Evolutionary conservation across 2,888 invertebrate species (phyloP).

Genomic region (Apamea sordens): DNA sequence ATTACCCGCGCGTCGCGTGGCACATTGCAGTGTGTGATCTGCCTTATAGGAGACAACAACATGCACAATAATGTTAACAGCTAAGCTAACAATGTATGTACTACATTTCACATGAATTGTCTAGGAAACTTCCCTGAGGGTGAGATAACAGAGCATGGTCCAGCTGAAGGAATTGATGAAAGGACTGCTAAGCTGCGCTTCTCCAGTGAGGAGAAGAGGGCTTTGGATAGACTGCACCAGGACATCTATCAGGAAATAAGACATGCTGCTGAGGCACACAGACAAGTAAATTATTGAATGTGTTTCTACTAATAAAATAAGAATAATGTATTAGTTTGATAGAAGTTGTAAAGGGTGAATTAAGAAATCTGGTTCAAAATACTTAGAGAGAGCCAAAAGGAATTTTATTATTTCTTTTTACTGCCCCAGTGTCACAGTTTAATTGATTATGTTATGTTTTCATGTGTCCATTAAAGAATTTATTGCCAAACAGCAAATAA

Average conservation of each 20-base stretch:
- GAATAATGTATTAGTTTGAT: not conserved
- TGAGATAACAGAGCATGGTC: constrained; percentile 96
- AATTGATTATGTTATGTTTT: not conserved
- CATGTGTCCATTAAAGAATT: not conserved
- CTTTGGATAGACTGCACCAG: constrained; percentile 96
- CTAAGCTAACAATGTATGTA: not conserved
- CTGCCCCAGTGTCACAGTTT: too few relatives aligned
- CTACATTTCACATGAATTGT: constrained; percentile 1
- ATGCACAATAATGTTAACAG: not conserved
- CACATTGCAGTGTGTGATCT: not conserved
- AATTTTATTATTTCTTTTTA: not conserved
- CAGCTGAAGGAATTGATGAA: constrained; percentile 93
- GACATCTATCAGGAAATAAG: constrained; percentile 98
- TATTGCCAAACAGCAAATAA: constrained; percentile 2
- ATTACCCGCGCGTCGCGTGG: not conserved
- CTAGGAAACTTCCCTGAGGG: constrained; percentile 95
- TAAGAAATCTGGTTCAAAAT: not conserved
- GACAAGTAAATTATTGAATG: constrained; percentile 92
- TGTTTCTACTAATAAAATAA: not conserved
- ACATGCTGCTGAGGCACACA: constrained; percentile 99
- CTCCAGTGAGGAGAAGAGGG: constrained; percentile 96
- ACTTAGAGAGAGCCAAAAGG: not conserved
- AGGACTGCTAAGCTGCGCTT: constrained; percentile 96
- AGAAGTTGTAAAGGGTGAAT: not conserved
- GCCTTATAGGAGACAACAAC: not conserved